Evolutionary conservation across 2,797 vertebrate genomes (phyloP).

Genomic region (Acipenser ruthenus): DNA sequence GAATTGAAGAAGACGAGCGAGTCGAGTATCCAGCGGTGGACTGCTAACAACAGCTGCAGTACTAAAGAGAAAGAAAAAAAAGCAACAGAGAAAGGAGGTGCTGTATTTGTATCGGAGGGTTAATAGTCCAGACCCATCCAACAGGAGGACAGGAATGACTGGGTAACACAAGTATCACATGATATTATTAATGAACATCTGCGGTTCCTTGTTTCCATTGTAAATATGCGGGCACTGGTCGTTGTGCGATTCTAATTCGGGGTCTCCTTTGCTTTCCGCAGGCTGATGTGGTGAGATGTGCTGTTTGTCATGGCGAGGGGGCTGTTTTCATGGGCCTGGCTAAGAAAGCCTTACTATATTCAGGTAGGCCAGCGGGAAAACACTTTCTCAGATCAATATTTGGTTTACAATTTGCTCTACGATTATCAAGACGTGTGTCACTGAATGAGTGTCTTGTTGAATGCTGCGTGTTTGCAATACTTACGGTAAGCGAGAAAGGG

Average conservation of each 20-base stretch:
- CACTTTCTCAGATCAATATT: too few species aligned
- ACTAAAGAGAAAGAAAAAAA: neutral
- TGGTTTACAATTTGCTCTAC: too few species aligned
- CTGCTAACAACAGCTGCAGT: constrained; percentile 16
- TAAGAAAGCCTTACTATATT: constrained; percentile 65
- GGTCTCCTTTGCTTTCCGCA: constrained; percentile 18
- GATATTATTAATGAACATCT: neutral
- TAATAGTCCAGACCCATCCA: neutral
- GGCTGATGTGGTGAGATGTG: constrained; percentile 69
- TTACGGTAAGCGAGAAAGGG: too few species aligned
- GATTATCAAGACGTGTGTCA: too few species aligned
- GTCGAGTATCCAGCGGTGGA: constrained; percentile 35
- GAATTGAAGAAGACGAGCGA: neutral
- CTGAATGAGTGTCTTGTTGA: too few species aligned
- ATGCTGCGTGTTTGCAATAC: too few species aligned
- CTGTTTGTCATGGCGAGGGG: constrained; percentile 75
- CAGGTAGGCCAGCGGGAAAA: constrained; percentile 66
- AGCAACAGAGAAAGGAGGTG: constrained; percentile 8
- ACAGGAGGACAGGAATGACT: constrained; percentile 4
- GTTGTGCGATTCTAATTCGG: constrained; percentile 4
- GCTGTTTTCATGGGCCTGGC: constrained; percentile 74
- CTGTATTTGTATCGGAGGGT: constrained; percentile 7
- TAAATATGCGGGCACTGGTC: neutral
- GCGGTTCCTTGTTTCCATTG: constrained; percentile 20
- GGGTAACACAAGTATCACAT: constrained; percentile 12